Evolutionary conservation across 2,888 invertebrate species (phyloP).

Genomic region (Pantelozetes paolii): DNA sequence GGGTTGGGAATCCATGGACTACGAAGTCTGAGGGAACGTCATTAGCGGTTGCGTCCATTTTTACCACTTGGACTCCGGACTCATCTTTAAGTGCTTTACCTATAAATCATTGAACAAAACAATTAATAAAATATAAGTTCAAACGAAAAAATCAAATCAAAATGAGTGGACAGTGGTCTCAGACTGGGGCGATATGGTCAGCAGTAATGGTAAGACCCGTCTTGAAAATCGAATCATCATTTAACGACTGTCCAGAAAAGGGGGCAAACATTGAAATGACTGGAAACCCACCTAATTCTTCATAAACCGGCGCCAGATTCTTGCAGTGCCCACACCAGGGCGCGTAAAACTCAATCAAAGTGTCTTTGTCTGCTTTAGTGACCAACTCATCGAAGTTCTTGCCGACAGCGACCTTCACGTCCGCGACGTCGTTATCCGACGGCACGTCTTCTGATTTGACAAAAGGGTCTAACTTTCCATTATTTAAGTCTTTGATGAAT

Average conservation of each 20-base stretch:
- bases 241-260: background rate
- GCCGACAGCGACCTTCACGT: constrained; percentile 84
- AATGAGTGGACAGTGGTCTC: background rate
- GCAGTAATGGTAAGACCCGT: background rate
- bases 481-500: constrained; percentile 78
- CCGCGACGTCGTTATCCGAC: constrained; percentile 68
- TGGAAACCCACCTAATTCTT: constrained; percentile 63
- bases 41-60: constrained; percentile 97
- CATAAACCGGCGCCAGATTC: constrained; percentile 84
- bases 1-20: constrained; percentile 94
- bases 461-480: constrained; percentile 78
- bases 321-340: constrained; percentile 92
- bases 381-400: constrained; percentile 96
- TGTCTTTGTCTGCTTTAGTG: constrained; percentile 82
- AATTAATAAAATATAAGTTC: background rate
- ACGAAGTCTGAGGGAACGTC: constrained; percentile 88
- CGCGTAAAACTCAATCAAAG: constrained; percentile 80
- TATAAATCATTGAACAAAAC: background rate
- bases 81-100: constrained; percentile 65
- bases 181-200: background rate
- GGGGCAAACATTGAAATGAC: background rate
- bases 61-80: constrained; percentile 77
- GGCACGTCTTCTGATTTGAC: constrained; percentile 93
- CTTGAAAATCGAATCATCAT: constrained; percentile 22
- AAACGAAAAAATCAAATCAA: background rate